These are phyloP conservation scores for Hydrotaea cyrtoneurina DNA, from an alignment of 2,888 invertebrate genomes.

Conservation along the genomic window DNA sequence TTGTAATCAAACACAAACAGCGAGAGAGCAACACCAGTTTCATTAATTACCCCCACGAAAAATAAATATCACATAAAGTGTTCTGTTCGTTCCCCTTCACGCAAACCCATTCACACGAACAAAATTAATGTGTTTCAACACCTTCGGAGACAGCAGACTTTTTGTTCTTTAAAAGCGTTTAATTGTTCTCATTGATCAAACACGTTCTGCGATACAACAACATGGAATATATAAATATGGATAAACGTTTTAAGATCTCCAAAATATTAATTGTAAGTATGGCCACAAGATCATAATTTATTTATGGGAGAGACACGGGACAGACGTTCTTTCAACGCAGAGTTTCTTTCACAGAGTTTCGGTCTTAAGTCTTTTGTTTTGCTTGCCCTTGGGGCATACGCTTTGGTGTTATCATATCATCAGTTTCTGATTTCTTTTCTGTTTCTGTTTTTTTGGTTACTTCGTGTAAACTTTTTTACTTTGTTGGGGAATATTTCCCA, in stretches of 20 bases:
- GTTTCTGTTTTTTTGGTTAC: background rate
- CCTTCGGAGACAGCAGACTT: background rate
- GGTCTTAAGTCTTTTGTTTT: slow-evolving; percentile 39
- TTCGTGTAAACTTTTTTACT: background rate
- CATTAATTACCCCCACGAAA: slow-evolving; percentile 7
- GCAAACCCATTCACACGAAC: background rate
- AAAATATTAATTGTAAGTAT: slow-evolving; percentile 76
- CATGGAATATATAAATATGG: slow-evolving; percentile 73
- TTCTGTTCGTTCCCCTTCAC: background rate
- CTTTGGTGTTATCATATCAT: background rate
- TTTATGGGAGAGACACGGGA: too few species aligned
- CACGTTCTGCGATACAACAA: background rate
- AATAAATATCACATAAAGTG: background rate
- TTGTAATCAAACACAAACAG: slow-evolving; percentile 22
- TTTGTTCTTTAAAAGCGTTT: background rate
- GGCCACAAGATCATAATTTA: background rate
- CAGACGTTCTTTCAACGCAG: background rate
- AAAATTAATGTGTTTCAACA: slow-evolving; percentile 30
- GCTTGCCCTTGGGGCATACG: background rate
- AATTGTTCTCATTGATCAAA: background rate
- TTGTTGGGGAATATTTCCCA: background rate
- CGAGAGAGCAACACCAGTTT: slow-evolving; percentile 31
- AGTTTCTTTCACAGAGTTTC: background rate
- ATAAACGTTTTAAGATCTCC: slow-evolving; percentile 73
- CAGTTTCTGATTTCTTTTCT: too few species aligned